Evolutionary conservation across 2,888 invertebrate species (phyloP), one percentile per base, ranked within the genome.

Genomic region (Celastrina argiolus): DNA sequence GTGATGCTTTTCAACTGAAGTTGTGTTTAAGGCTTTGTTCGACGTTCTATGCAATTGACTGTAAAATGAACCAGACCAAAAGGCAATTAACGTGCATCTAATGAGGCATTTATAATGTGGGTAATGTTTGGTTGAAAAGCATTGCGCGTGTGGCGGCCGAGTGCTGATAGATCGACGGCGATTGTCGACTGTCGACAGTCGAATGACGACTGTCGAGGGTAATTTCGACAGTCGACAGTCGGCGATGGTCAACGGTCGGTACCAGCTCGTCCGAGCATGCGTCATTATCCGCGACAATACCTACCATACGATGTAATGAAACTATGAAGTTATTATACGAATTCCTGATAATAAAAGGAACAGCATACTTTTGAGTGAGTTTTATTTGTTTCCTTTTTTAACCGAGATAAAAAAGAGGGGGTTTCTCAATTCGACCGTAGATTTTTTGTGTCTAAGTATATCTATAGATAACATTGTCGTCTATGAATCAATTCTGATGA

Each of bases 331-430:
- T 87, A 86, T 85, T 84, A 64, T 67, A 67, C 69, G 69, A 84
- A 87, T 87, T 88, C 87, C 88, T 88, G 85, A 87, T 84, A 88
- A 88, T 86, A 87, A 88, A 88, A 84, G 80, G 82, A 83, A 80
- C 76, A 85, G 82, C 83, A 82, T 82, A 85, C 84, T 84, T 81
- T 78, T 14, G 36, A 12, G 12, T 1, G 34, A 18, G 39, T 61
- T 61, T 61, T 39, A 36, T 61, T n/a, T n/a, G n/a, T n/a, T n/a
- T n/a, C n/a, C n/a, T n/a, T n/a, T n/a, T n/a, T n/a, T n/a, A n/a
- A n/a, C n/a, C n/a, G n/a, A n/a, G n/a, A n/a, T n/a, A n/a, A n/a
- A n/a, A n/a, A n/a, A n/a, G n/a, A n/a, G n/a, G n/a, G n/a, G n/a
- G n/a, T n/a, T n/a, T n/a, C n/a, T n/a, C n/a, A n/a, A n/a, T n/a